Evolutionary conservation across 53 echinoderm and acorn worm species (phyloP), one percentile per base, ranked within the genome.

Genomic region (Pentamera pediparva): DNA sequence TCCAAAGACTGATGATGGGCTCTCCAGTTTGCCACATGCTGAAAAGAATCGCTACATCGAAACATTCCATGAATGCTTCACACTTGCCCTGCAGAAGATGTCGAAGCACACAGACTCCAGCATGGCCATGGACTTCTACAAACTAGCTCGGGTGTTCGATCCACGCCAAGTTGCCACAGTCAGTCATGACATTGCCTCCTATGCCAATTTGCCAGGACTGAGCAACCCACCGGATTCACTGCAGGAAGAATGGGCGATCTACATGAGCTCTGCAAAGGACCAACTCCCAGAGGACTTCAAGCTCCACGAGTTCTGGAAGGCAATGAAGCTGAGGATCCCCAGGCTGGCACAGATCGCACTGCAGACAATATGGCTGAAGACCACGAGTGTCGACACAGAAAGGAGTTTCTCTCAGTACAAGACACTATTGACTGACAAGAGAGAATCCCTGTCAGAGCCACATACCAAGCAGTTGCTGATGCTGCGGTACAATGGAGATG

Each of bases 391-490:
- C 12, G 57, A 56, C 26, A 20, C 36, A 35, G 33, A 62, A 31
- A 24, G 62, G 20, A 12, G 8, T 6, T 62, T 62, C 32, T 62
- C 62, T 8, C 30, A 12, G 33, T 62, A 31, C 36, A 62, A 62
- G 33, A 8, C 8, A 12, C 13, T 62, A 30, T 31, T 62, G 20
- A 20, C 9, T 28, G 62, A 62, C 36, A 62, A 20, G 32, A 29
- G 62, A 20, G 33, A 8, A 20, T 6, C 8, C 8, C 33, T 62
- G 20, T 29, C 62, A 32, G 62, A 62, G 62, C 30, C 8, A 31
- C 28, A 62, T 62, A 62, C 62, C 8, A 62, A 62, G 20, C 62
- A 62, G 33, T 6, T 62, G 62, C 32, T 62, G 30, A 24, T 62
- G 28, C 28, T 62, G 30, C 21, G 21, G 13, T 55, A 18, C 21